Evolutionary conservation across 1,140 invertebrate species (phyloP).

Genomic region (Bicyclus anynana): DNA sequence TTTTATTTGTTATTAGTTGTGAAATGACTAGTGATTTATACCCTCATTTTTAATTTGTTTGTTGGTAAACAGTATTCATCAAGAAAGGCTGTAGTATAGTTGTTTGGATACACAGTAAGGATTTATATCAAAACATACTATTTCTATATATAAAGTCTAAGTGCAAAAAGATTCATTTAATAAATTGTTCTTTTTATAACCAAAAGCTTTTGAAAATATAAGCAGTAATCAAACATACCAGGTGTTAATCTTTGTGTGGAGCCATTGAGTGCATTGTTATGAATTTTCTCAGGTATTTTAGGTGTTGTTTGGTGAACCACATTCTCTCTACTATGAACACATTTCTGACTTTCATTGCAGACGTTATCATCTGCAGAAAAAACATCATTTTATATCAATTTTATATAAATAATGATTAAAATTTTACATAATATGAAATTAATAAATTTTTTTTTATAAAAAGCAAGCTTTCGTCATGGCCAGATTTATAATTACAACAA

Average conservation of each 20-base stretch:
- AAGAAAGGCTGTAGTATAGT: too few relatives aligned
- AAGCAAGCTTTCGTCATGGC: too few relatives aligned
- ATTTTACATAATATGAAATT: not conserved
- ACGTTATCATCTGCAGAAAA: constrained; percentile 69
- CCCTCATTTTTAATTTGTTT: too few relatives aligned
- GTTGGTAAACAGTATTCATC: too few relatives aligned
- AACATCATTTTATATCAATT: constrained; percentile 24
- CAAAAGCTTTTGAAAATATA: not conserved
- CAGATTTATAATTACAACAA: too few relatives aligned
- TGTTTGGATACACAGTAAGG: too few relatives aligned
- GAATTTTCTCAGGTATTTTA: constrained; percentile 58
- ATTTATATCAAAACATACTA: not conserved
- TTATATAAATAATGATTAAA: not conserved
- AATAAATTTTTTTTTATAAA: too few relatives aligned
- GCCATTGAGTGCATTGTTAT: constrained; percentile 63
- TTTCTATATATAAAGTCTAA: not conserved
- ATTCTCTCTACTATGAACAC: constrained; percentile 46
- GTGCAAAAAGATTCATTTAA: not conserved
- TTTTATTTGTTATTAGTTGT: too few relatives aligned
- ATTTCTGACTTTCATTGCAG: constrained; percentile 64
- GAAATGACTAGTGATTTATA: too few relatives aligned
- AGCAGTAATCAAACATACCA: constrained; percentile 50
- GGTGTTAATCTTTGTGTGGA: constrained; percentile 57
- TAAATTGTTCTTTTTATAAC: too few relatives aligned
- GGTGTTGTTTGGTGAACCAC: constrained; percentile 46